Evolutionary conservation across 2,113 vertebrate species (phyloP).

Genomic region (Lepus timidus): DNA sequence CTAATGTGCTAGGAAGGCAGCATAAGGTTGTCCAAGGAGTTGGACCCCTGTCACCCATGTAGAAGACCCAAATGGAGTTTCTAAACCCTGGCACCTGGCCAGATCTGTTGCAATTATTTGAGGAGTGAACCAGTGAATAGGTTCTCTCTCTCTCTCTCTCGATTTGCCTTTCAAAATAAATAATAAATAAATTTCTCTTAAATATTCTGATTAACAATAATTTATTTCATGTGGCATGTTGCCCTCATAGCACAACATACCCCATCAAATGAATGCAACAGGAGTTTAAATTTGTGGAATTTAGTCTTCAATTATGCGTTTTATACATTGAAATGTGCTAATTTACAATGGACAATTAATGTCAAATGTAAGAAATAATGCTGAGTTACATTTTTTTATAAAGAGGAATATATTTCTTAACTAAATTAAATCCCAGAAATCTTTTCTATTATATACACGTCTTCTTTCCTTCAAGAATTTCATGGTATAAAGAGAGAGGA

Average conservation of each 20-base stretch:
- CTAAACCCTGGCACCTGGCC: too few species aligned
- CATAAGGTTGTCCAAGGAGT: too few species aligned
- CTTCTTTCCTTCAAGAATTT: background rate
- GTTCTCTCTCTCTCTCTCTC: too few species aligned
- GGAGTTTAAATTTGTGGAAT: background rate
- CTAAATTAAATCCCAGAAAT: background rate
- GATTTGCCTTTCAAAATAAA: too few species aligned
- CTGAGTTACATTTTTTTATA: background rate
- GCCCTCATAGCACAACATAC: slow-evolving; percentile 36
- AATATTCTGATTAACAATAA: background rate
- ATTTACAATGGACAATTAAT: slow-evolving; percentile 8
- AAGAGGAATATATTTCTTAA: background rate
- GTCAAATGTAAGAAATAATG: background rate
- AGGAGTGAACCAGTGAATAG: too few species aligned
- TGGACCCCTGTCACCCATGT: too few species aligned
- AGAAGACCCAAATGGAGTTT: too few species aligned
- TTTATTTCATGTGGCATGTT: background rate
- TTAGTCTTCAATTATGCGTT: background rate
- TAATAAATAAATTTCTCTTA: background rate
- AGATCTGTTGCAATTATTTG: too few species aligned
- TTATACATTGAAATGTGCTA: background rate
- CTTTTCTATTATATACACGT: background rate
- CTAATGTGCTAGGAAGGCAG: too few species aligned
- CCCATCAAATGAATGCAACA: slow-evolving; percentile 5
- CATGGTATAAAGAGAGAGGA: background rate